Evolutionary conservation across 1,140 invertebrate genomes (phyloP).

Genomic region (Eufriesea mexicana): DNA sequence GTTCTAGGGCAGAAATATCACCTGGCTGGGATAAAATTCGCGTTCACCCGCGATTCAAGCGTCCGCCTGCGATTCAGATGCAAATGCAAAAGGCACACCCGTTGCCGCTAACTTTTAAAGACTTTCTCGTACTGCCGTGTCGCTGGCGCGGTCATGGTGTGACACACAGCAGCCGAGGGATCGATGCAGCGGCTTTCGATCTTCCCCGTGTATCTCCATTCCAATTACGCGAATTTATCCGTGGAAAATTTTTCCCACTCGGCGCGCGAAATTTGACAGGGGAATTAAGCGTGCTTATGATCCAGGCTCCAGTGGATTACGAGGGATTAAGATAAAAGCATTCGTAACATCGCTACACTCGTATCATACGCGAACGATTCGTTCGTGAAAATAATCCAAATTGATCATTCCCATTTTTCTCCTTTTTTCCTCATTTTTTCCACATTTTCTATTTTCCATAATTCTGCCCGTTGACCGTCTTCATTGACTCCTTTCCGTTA

Average conservation of each 20-base stretch:
- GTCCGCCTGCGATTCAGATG: conserved; percentile 55
- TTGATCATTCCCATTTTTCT: too few species aligned
- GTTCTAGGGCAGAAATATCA: conserved; percentile 46
- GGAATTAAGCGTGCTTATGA: too few species aligned
- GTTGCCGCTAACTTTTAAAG: conserved; percentile 28
- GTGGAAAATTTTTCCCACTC: neutral
- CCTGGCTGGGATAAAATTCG: conserved; percentile 7
- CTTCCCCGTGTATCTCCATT: neutral
- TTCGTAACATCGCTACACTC: neutral
- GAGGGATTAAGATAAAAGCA: neutral
- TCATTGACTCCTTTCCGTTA: too few species aligned
- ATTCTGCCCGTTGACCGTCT: too few species aligned
- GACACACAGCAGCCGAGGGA: neutral
- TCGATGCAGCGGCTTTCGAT: neutral
- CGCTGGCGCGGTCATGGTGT: neutral
- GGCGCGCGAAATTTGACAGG: too few species aligned
- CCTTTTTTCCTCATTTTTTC: too few species aligned
- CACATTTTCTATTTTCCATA: too few species aligned
- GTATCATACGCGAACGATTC: neutral
- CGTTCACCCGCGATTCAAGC: neutral
- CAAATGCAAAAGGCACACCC: conserved; percentile 56
- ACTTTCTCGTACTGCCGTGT: neutral
- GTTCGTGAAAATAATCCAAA: too few species aligned
- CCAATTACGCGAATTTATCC: neutral
- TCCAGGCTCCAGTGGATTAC: neutral